A percentile compares a stretch with the other conserved stretches of the same genome.
phyloP scores from a whole-genome alignment of 92 coral and sea anemone genomes.

The Meandrina meandrites region DNA sequence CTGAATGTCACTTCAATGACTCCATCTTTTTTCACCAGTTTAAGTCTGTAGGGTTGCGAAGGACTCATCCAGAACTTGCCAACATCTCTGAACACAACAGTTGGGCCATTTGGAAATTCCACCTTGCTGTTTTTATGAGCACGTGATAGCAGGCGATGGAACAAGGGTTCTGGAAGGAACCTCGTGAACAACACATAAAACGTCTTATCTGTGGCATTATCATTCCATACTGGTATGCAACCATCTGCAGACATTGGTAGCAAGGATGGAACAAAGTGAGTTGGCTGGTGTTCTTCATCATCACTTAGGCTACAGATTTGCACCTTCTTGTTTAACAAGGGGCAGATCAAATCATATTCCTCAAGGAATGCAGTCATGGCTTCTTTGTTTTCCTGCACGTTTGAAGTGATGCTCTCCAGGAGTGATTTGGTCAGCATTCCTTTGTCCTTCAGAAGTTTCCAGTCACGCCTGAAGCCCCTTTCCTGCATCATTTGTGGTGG shows the following conservation, averaged over 20 bases:
- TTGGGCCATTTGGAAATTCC: not conserved
- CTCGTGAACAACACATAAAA: slow-evolving; percentile 38
- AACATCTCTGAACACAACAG: slow-evolving; percentile 22
- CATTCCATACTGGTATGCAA: slow-evolving; percentile 24
- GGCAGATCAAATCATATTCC: slow-evolving; percentile 47
- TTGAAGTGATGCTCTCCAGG: slow-evolving; percentile 18
- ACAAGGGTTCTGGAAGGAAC: slow-evolving; percentile 55
- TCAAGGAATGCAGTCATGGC: slow-evolving; percentile 45
- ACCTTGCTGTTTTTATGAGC: slow-evolving; percentile 28
- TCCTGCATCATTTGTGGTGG: not conserved
- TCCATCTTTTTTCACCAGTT: slow-evolving; percentile 30
- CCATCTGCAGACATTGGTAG: slow-evolving; percentile 33
- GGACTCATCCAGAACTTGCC: slow-evolving; percentile 53
- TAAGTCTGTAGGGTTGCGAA: slow-evolving; percentile 36
- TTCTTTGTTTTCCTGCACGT: slow-evolving; percentile 2
- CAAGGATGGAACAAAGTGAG: slow-evolving; percentile 59
- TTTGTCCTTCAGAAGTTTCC: slow-evolving; percentile 21
- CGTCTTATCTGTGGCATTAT: slow-evolving; percentile 20
- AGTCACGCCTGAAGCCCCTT: slow-evolving; percentile 31
- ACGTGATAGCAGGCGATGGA: slow-evolving; percentile 48
- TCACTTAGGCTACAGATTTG: not conserved
- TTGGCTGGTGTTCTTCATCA: not conserved
- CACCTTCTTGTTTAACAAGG: not conserved
- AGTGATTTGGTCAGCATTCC: slow-evolving; percentile 48
- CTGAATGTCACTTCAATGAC: slow-evolving; percentile 55